Base-by-base conservation (phyloP, 92 coral and sea anemone genomes). In the Phenganax marumi region DNA sequence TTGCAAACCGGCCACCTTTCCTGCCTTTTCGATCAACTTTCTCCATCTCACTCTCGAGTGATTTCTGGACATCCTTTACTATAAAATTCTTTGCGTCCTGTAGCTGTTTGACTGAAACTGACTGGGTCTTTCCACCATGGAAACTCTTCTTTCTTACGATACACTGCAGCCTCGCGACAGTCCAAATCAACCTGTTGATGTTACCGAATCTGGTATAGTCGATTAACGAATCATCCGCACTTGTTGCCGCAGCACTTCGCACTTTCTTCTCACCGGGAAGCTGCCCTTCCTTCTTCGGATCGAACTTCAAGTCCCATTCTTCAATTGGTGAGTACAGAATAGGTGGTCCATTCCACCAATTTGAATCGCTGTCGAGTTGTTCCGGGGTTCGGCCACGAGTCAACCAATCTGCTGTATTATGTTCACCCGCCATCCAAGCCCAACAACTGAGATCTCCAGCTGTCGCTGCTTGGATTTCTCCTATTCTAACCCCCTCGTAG, bases 351-450 rank as follows among this genome's bases (percentile, higher is more conserved):
- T 65, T 84, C 91, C 88, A 88, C 88, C 91, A 88, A 26, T 85
- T 83, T 50, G 86, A 88, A 3, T 64, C 58, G 12, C 65, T 26
- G 46, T 85, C 19, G 23, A 88, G 88, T 52, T 88, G 85, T 19
- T 86, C 78, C 61, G 89, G 89, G 18, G 51, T n/a, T 26, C 88
- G 85, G 52, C 90, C 90, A 17, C 87, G 85, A 12, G 90, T 84
- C 48, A 84, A 17, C 89, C 91, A 89, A 72, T 86, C 91, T n/a
- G 87, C 91, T 46, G 89, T 86, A 68, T 89, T 89, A 73, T 81
- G 21, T 17, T 82, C 57, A 50, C 91, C 89, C 23, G 89, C 21
- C 81, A 89, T 76, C 87, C 87, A 87, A 23, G 84, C 90, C 89
- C 91, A 89, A 57, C 91, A 81, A 18, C 87, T 49, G 46, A 88